Evolutionary conservation across 2,113 vertebrate genomes (phyloP).

Genomic region (Halichoeres trimaculatus): DNA sequence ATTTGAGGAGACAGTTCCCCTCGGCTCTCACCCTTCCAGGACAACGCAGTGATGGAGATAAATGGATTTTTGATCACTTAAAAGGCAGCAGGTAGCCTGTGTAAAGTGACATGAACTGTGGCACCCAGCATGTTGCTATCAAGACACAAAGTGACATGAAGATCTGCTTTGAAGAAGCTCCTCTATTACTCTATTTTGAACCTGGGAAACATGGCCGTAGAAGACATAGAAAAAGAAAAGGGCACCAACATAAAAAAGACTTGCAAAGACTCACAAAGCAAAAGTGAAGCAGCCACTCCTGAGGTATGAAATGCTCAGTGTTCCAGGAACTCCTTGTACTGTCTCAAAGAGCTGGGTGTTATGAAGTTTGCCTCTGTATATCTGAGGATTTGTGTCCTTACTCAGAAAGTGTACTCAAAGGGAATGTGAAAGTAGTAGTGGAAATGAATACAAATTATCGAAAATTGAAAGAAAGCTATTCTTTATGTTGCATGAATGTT

Average conservation of each 20-base stretch:
- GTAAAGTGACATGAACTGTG: constrained; percentile 38
- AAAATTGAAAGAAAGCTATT: no score
- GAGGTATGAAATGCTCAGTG: not conserved
- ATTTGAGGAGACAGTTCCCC: constrained; percentile 61
- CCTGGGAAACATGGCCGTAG: no score
- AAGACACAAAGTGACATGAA: constrained; percentile 67
- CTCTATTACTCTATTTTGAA: not conserved
- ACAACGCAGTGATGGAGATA: constrained; percentile 74
- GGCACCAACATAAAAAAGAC: no score
- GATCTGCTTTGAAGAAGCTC: constrained; percentile 62
- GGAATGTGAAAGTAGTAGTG: not conserved
- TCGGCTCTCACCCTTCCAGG: constrained; percentile 46
- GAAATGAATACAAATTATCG: no score
- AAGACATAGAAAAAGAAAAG: no score
- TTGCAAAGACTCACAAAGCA: not conserved
- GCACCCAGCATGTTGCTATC: constrained; percentile 52
- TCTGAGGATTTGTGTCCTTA: not conserved
- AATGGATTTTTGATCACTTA: constrained; percentile 71
- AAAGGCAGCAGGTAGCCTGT: constrained; percentile 42
- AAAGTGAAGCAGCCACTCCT: constrained; percentile 1
- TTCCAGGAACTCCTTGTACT: not conserved
- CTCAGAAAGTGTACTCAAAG: not conserved
- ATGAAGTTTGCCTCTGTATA: not conserved
- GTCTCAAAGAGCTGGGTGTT: not conserved
- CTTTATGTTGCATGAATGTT: not conserved